Evolutionary conservation across 2,888 invertebrate genomes (phyloP), one percentile per base, ranked within the genome.

Genomic region (Sarcophaga subvicina): DNA sequence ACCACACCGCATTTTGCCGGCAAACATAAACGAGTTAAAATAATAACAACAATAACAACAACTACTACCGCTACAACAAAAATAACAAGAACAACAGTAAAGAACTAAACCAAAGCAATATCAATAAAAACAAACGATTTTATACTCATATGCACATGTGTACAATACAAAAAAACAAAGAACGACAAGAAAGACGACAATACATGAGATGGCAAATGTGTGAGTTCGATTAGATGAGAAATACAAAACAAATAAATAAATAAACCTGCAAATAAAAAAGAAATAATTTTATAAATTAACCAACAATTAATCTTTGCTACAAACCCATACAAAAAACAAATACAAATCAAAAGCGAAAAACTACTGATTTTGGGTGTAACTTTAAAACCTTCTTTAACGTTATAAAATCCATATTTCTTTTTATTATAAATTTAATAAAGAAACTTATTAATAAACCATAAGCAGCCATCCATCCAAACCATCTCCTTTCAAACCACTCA

Each of bases 1-100:
- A 87, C 86, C 80, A 70, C 8, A 37, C 37, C 8, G 17, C 87
- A 84, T 78, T 86, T 84, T 87, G 80, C 87, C 81, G 87, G 84
- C 84, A 84, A 84, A 81, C 70, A 81, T 84, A 87, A 87, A 87
- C 75, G 70, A 71, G 78, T 47, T 70, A 83, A 66, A 66, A 25
- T 54, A 72, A 59, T 59, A 59, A 59, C 64, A 72, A 73, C 63
- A 73, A 27, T 67, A 83, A 73, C 66, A 81, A 73, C 45, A 81
- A 27, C 60, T 69, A 78, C 60, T 45, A 62, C 27, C 2, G 73
- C 11, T 25, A 71, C 49, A 47, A 73, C 25, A 37, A 27, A 37
- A 78, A 83, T 59, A 69, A 69, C 17, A 73, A 62, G 12, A 73
- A 69, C 14, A 70, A 62, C 67, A 27, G 70, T 60, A 60, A 59